Conservation (phyloP, 92 coral and sea anemone species). For the Desmophyllum pertusum region DNA sequence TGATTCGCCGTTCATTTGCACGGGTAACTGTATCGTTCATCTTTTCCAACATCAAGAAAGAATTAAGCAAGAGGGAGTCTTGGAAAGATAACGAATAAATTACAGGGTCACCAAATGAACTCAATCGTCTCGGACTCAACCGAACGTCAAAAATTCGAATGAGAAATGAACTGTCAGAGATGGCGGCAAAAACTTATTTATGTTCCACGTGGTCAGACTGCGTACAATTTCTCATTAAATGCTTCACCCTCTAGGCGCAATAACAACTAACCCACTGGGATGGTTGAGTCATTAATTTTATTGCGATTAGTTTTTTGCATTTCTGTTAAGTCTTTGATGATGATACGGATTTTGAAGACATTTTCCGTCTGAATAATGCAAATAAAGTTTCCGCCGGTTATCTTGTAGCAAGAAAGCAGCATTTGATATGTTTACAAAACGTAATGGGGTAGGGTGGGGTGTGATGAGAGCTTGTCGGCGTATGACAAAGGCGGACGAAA, state of each 20-base stretch:
- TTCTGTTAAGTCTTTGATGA: background rate
- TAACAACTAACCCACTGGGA: slow-evolving; percentile 34
- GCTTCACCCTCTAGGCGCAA: slow-evolving; percentile 59
- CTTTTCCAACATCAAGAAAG: slow-evolving; percentile 83
- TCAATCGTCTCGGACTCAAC: slow-evolving; percentile 79
- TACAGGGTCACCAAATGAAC: slow-evolving; percentile 85
- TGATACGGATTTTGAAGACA: background rate
- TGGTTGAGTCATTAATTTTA: slow-evolving; percentile 11
- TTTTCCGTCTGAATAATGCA: background rate
- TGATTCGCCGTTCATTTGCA: slow-evolving; percentile 77
- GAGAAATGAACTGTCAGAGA: slow-evolving; percentile 97
- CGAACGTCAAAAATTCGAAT: slow-evolving; percentile 98
- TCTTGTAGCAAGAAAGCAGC: background rate
- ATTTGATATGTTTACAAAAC: slow-evolving; percentile 28
- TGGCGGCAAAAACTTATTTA: slow-evolving; percentile 97
- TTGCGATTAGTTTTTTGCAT: background rate
- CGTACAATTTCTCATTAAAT: slow-evolving; percentile 46
- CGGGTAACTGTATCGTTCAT: slow-evolving; percentile 79
- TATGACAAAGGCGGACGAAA: slow-evolving; percentile 54
- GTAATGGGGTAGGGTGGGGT: slow-evolving; percentile 53
- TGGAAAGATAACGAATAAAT: slow-evolving; percentile 90
- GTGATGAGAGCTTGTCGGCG: slow-evolving; percentile 26
- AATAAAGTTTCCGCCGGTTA: background rate
- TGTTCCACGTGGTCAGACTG: slow-evolving; percentile 88
- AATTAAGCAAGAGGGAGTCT: slow-evolving; percentile 69